Percentiles rank a stretch among this genome's conserved stretches.
phyloP scores from a whole-genome alignment of 2,113 vertebrate genomes.

The Zingel zingel region DNA sequence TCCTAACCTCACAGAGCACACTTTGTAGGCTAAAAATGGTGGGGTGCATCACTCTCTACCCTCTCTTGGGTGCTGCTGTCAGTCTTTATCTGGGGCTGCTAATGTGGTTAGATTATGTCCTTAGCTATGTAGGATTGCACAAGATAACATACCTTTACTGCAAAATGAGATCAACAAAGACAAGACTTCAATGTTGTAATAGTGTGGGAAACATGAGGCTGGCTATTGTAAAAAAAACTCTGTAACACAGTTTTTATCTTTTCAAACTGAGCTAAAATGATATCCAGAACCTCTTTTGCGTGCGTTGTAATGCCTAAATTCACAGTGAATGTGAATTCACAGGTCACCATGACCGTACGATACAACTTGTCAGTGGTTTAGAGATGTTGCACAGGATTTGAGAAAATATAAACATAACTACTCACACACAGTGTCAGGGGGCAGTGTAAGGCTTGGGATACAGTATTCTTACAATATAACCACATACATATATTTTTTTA shows the following conservation, averaged over 20 bases:
- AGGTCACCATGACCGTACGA: background rate
- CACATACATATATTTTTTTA: background rate
- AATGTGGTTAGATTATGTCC: background rate
- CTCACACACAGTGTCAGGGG: background rate
- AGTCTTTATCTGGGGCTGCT: background rate
- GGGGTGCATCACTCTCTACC: background rate
- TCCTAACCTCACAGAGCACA: background rate
- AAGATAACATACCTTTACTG: background rate
- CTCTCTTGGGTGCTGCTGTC: background rate
- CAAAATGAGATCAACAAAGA: background rate
- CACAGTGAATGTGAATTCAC: background rate
- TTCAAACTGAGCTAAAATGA: background rate
- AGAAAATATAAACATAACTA: background rate
- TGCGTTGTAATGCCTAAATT: background rate
- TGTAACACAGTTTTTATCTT: background rate
- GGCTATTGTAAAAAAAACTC: background rate
- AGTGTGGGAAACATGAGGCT: background rate
- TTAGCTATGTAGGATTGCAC: background rate
- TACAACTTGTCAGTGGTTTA: background rate
- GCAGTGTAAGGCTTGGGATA: background rate
- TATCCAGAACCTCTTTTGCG: background rate
- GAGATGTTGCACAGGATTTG: background rate
- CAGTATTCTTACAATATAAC: background rate
- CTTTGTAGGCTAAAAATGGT: background rate
- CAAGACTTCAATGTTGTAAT: background rate